phyloP scores from a whole-genome alignment of 2,113 vertebrate species.

The Petrocephalus zakoni region DNA sequence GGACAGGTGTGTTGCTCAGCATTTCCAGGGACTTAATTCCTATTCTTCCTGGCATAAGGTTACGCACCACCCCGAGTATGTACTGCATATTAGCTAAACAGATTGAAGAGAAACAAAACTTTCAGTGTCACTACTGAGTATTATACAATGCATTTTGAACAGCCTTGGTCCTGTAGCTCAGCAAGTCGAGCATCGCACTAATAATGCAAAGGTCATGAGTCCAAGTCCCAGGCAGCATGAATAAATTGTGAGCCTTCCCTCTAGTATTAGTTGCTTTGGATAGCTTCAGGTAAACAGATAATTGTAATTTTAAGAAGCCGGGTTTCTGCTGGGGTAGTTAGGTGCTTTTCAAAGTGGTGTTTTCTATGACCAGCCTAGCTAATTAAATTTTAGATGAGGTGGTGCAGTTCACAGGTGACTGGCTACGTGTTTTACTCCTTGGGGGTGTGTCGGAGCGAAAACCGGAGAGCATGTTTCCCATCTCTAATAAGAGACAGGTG shows the following conservation, averaged over 20 bases:
- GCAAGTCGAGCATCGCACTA: background rate
- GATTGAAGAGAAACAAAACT: background rate
- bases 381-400: background rate
- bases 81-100: background rate
- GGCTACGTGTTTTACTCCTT: slow-evolving; percentile 3
- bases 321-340: background rate
- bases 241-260: background rate
- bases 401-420: background rate
- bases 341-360: background rate
- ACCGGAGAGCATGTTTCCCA: background rate
- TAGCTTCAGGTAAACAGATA: background rate
- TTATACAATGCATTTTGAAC: background rate
- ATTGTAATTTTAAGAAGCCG: background rate
- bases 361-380: background rate
- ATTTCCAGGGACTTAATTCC: background rate
- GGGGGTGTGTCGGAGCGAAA: background rate
- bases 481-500: background rate
- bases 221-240: background rate
- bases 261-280: background rate
- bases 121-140: background rate
- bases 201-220: background rate
- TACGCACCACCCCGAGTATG: background rate
- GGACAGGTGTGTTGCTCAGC: background rate
- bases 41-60: background rate
- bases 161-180: background rate